Evolutionary conservation across 2,113 vertebrate genomes (phyloP).

Genomic region (Clinocottus analis): DNA sequence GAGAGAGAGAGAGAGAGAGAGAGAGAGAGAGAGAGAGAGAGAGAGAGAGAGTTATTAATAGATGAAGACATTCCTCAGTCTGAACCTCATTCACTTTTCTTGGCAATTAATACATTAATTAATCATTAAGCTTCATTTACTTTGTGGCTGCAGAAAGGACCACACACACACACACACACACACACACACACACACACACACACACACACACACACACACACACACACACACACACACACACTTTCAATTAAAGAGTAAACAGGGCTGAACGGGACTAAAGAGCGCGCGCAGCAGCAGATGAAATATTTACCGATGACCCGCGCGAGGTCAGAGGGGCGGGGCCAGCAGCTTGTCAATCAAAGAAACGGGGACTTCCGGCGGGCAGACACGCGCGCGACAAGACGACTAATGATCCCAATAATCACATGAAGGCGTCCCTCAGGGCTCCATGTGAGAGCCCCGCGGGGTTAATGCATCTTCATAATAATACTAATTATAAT

Average conservation of each 20-base stretch:
- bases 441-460: too few species aligned
- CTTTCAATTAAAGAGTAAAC: constrained; percentile 73
- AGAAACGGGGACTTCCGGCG: constrained; percentile 25
- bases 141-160: constrained; percentile 75
- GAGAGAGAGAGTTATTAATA: constrained; percentile 61
- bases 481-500: too few species aligned
- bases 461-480: too few species aligned
- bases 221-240: constrained; percentile 7
- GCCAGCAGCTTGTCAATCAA: constrained; percentile 65
- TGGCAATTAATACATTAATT: constrained; percentile 80
- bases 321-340: constrained; percentile 53
- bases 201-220: constrained; percentile 2
- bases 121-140: constrained; percentile 80
- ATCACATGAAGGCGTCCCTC: constrained; percentile 25
- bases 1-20: background rate
- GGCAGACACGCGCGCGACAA: background rate
- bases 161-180: background rate
- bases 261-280: constrained; percentile 61
- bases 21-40: background rate
- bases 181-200: constrained; percentile 16
- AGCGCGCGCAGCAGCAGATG: constrained; percentile 56
- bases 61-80: constrained; percentile 61
- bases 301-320: constrained; percentile 76
- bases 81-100: constrained; percentile 61
- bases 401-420: constrained; percentile 30